A percentile compares a stretch with the other conserved stretches of the same genome.
phyloP scores from a whole-genome alignment of 30 jellyfish, hydroid and myxozoan species.

The Calvadosia cruxmelitensis region DNA sequence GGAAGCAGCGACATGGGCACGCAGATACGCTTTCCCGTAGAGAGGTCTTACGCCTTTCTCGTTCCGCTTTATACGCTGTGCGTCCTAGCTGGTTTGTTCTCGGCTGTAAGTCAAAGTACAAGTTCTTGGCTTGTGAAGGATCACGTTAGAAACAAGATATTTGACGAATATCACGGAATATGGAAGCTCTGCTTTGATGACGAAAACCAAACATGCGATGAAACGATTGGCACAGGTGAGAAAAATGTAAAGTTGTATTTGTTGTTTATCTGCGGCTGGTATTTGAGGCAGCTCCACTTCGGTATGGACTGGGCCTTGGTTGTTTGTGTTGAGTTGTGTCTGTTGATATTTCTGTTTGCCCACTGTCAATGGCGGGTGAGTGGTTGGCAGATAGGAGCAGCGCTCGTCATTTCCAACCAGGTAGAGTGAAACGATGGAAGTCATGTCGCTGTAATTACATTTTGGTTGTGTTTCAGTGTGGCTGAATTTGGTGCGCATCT shows the following conservation, averaged over 20 bases:
- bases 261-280: no score
- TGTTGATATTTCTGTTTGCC: no score
- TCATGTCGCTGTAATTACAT: not conserved
- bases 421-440: no score
- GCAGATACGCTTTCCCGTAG: not conserved
- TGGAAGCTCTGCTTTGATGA: conserved; percentile 46
- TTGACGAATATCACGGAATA: conserved; percentile 52
- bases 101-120: conserved; percentile 55
- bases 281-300: no score
- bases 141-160: conserved; percentile 33
- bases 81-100: conserved; percentile 35
- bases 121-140: conserved; percentile 57
- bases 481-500: conserved; percentile 35
- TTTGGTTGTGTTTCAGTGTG: conserved; percentile 30
- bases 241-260: not conserved
- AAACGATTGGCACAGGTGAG: conserved; percentile 38
- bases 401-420: no score
- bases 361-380: not conserved
- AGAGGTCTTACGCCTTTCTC: not conserved
- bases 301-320: no score
- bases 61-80: conserved; percentile 35
- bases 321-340: no score
- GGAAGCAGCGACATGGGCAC: not conserved
- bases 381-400: not conserved
- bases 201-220: conserved; percentile 27